These are phyloP conservation scores for Hafferia zeledoni DNA, from an alignment of 2,797 vertebrate genomes.

Conservation along the genomic window DNA sequence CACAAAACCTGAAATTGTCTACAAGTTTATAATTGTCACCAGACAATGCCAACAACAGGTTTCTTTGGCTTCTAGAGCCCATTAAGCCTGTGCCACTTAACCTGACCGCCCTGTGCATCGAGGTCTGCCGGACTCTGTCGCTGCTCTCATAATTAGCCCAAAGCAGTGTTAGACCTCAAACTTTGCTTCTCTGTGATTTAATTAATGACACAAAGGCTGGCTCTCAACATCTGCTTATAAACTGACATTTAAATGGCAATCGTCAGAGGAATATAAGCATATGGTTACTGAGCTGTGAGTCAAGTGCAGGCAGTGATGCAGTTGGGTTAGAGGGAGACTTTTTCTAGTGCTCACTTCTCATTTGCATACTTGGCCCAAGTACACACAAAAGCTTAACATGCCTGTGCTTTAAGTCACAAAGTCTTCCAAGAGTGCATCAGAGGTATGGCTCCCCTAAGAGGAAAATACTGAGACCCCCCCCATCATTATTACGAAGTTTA, in stretches of 20 bases:
- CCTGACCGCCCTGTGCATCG: neutral
- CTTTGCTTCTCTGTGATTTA: constrained; percentile 18
- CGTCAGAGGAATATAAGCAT: constrained; percentile 66
- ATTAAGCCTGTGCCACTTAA: neutral
- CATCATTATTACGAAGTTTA: neutral
- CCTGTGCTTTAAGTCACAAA: neutral
- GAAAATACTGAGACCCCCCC: neutral
- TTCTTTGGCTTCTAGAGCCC: neutral
- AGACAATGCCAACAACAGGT: neutral
- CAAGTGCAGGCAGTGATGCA: constrained; percentile 46
- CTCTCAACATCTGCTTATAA: constrained; percentile 67
- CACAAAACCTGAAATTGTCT: neutral
- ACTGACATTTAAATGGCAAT: constrained; percentile 76
- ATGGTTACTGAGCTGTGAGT: constrained; percentile 59
- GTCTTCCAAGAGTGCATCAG: neutral
- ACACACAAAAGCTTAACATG: neutral
- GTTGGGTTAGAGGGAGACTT: neutral
- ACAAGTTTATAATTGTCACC: neutral
- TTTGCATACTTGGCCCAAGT: neutral
- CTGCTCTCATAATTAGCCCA: neutral
- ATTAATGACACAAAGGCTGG: neutral
- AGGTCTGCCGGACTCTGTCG: neutral
- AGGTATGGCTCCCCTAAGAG: neutral
- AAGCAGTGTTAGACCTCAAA: neutral
- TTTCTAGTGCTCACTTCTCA: neutral